Base-by-base conservation (phyloP, 2,888 invertebrate species). In the Scaptomyza cyrtandrae region DNA sequence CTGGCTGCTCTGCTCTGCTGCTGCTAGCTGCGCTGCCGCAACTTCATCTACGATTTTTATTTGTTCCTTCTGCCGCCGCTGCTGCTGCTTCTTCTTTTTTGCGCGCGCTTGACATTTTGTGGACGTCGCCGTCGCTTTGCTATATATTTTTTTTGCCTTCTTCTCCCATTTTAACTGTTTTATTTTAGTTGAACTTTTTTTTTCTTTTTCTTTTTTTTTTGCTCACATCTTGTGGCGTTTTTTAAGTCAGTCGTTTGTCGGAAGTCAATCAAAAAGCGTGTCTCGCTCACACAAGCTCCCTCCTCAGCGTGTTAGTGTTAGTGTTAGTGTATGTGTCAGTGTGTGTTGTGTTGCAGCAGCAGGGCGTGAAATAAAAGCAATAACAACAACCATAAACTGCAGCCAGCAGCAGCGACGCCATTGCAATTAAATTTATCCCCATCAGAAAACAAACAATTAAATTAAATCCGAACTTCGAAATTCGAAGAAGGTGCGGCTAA, bases 191-290 rank as follows among this genome's bases (percentile, higher is more conserved):
- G 71, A 33, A 33, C 37, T 5, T 37, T n/a, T 4, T n/a, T 37
- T 6, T 3, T 1, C n/a, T 6, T 14, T 37, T n/a, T 37, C 6
- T n/a, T n/a, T 67, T 66, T 71, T 86, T 80, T 79, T 80, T 81
- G 71, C 77, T 76, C 77, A 82, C 81, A 86, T 86, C 83, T 87
- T 82, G 78, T 88, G 80, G 88, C 86, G 86, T 84, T 82, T 83
- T 84, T 84, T 84, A 89, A 84, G 86, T 84, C 91, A 91, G 91
- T 91, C 92, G 91, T 90, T 91, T 90, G 91, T 91, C 92, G 92
- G 91, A 90, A 91, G 92, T 91, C 91, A 91, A 91, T 92, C 91
- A 91, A 90, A 91, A 88, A 91, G 91, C 90, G 91, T 91, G 90
- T 91, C 87, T 87, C 80, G 86, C 76, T 76, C 89, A 83, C 86